These are phyloP conservation scores for Chouioia cunea DNA, from an alignment of 2,888 invertebrate genomes.

Conservation along the genomic window DNA sequence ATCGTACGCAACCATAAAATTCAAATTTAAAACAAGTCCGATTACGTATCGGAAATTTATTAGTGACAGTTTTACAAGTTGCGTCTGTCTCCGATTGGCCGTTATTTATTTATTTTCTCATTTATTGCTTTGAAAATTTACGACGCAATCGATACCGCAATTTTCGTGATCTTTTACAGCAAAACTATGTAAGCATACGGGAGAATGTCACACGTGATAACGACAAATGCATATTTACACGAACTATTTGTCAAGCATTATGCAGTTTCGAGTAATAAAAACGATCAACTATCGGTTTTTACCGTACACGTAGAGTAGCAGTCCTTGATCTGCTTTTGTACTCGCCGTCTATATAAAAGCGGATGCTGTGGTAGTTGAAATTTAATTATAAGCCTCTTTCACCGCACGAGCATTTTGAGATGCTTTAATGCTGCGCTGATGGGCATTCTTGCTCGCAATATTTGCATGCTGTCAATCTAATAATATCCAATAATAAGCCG, in stretches of 20 bases:
- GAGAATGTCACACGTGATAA: too few relatives aligned
- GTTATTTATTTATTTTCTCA: too few relatives aligned
- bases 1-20: too few relatives aligned
- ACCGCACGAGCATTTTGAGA: too few relatives aligned
- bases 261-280: conserved; percentile 2
- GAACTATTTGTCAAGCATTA: neutral
- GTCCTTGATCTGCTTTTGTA: conserved; percentile 38
- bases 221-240: neutral
- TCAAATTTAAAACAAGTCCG: too few relatives aligned
- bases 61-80: too few relatives aligned
- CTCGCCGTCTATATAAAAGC: neutral
- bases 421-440: too few relatives aligned
- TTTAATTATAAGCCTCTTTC: conserved; percentile 12
- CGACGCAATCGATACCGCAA: conserved; percentile 24
- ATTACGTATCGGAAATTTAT: too few relatives aligned
- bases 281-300: conserved; percentile 1
- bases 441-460: too few relatives aligned
- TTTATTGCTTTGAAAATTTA: neutral
- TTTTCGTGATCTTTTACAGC: conserved; percentile 19
- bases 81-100: neutral
- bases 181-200: neutral
- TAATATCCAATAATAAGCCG: too few relatives aligned
- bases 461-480: too few relatives aligned
- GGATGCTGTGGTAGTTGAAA: conserved; percentile 4
- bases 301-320: conserved; percentile 3